These are phyloP conservation scores for Lasioglossum albipes DNA, from an alignment of 1,140 invertebrate species.

Conservation along the genomic window DNA sequence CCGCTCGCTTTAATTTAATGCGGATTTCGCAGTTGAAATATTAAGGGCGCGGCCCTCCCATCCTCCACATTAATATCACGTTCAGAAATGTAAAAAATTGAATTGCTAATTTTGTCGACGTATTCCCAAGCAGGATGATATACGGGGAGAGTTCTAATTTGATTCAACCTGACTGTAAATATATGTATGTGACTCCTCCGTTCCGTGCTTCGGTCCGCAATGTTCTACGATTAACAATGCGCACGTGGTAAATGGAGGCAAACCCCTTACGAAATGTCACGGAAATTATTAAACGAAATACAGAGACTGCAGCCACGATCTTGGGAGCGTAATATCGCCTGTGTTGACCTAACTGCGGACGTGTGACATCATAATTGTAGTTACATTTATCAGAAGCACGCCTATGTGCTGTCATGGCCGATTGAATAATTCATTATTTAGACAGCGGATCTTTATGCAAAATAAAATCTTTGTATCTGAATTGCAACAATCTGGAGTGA, in stretches of 20 bases:
- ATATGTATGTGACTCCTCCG: conserved; percentile 32
- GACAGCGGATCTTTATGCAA: too few relatives aligned
- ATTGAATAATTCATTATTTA: too few relatives aligned
- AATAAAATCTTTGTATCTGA: too few relatives aligned
- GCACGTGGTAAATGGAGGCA: conserved; percentile 42
- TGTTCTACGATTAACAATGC: conserved; percentile 58
- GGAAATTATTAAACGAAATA: conserved; percentile 53
- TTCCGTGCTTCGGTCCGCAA: conserved; percentile 6
- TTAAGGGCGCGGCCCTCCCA: conserved; percentile 8
- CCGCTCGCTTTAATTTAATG: conserved; percentile 6
- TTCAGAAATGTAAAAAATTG: conserved; percentile 48
- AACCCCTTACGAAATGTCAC: conserved; percentile 47
- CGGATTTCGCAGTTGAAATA: conserved; percentile 11
- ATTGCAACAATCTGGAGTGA: too few relatives aligned
- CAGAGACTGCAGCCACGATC: conserved; percentile 1
- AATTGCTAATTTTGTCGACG: conserved; percentile 60
- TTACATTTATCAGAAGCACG: neutral
- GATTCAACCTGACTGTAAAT: conserved; percentile 58
- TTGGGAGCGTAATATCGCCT: conserved; percentile 10
- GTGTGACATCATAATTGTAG: neutral
- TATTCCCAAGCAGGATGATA: conserved; percentile 55
- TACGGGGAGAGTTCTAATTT: conserved; percentile 53
- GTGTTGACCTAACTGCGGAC: neutral
- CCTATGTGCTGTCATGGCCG: too few relatives aligned
- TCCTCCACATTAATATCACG: conserved; percentile 14